Evolutionary conservation across 2,113 vertebrate species (phyloP), one percentile per base, ranked within the genome.

Genomic region (Syrrhaptes paradoxus): DNA sequence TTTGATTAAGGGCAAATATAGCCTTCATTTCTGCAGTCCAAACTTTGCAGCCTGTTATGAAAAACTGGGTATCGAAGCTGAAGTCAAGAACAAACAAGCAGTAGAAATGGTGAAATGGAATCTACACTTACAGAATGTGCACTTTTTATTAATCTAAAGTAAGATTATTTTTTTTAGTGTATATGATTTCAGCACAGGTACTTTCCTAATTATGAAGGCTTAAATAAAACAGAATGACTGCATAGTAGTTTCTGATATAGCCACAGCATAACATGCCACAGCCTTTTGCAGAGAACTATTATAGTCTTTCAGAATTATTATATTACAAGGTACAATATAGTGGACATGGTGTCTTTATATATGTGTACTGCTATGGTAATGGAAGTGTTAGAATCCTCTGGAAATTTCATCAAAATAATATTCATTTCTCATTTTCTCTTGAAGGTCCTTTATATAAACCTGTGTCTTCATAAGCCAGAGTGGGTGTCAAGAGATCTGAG

Each of bases 401-500:
- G 45, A 93, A 93, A 90, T 80, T 54, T 86, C 72, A 77, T 55
- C 59, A 94, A 77, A 86, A 88, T 66, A 48, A 90, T 90, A 62
- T 7, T 79, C 0, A 62, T 85, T 90, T 96, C 86, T 88, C 20
- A 65, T 96, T 92, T 95, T 87, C 34, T 92, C 70, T 94, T 96
- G 85, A 94, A 88, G 65, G 57, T 88, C 75, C 88, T 96, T 94
- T 96, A 90, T 94, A 74, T 93, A 93, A 96, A 95, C 61, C 52
- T 34, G 65, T 93, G 78, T 96, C 87, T 96, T 96, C 93, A 88
- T 94, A 91, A 96, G 55, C 68, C 95, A 91, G 90, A 93, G 85
- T 81, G 85, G 68, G 89, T 96, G 95, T 94, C 95, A 96, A 96
- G 84, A 94, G 72, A 96, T 94, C 87, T 95, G 75, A 96, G 79